Evolutionary conservation across 2,888 invertebrate species (phyloP).

Genomic region (Xylophagus ater): DNA sequence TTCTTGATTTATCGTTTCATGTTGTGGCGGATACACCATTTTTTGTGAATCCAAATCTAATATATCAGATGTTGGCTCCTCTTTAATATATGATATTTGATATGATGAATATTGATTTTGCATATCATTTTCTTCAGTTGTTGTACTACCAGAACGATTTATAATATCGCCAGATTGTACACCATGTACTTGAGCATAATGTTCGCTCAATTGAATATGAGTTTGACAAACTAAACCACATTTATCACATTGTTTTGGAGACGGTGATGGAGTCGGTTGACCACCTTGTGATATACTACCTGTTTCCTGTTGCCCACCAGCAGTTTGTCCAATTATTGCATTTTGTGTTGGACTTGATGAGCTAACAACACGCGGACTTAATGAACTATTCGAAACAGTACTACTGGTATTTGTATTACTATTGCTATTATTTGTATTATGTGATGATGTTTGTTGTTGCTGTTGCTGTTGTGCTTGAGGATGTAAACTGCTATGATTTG

Average conservation of each 20-base stretch:
- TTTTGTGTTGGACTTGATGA: constrained; percentile 37
- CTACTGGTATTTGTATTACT: constrained; percentile 15
- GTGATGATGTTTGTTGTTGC: too few relatives aligned
- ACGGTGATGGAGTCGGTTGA: constrained; percentile 54
- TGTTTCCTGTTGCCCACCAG: constrained; percentile 21
- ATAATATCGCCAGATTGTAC: constrained; percentile 17
- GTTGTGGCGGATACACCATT: constrained; percentile 54
- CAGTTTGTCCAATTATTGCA: constrained; percentile 24
- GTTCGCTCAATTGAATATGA: constrained; percentile 61
- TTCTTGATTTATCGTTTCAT: constrained; percentile 39
- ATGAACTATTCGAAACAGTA: constrained; percentile 25
- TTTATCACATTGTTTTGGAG: constrained; percentile 70
- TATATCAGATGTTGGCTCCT: constrained; percentile 53
- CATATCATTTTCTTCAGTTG: constrained; percentile 16
- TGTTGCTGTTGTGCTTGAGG: neutral
- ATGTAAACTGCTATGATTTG: constrained; percentile 10
- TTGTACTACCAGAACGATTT: constrained; percentile 13
- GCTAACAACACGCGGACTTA: constrained; percentile 38
- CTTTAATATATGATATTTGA: constrained; percentile 46
- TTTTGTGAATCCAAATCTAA: constrained; percentile 82
- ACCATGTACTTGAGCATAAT: constrained; percentile 53
- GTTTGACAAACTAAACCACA: constrained; percentile 72
- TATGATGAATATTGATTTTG: constrained; percentile 32
- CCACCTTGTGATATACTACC: constrained; percentile 30
- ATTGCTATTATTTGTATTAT: too few relatives aligned